Conservation (phyloP, 2,113 vertebrate genomes). For the Lagopus leucura region DNA sequence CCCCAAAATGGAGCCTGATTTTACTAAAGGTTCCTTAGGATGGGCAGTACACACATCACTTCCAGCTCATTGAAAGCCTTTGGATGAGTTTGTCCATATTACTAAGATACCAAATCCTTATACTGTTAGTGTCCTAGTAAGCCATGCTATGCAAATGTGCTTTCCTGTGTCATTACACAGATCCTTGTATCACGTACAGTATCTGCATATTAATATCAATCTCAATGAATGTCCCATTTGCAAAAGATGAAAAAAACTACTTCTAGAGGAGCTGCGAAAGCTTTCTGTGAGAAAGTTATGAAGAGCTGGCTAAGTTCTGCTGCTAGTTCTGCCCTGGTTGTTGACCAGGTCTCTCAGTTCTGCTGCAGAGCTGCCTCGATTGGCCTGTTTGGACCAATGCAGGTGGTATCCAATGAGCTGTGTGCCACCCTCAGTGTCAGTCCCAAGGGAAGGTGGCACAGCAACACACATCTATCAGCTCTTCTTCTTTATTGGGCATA, state of each 20-base stretch:
- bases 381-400: background rate
- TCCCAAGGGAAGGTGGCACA: background rate
- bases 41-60: background rate
- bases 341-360: background rate
- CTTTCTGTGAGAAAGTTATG: background rate
- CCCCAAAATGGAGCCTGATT: background rate
- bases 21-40: background rate
- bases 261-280: background rate
- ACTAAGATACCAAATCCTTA: too few relatives aligned
- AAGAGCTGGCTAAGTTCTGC: background rate
- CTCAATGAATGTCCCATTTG: background rate
- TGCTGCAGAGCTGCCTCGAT: background rate
- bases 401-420: background rate
- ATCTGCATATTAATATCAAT: background rate
- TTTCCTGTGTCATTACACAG: background rate
- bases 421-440: background rate
- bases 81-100: background rate
- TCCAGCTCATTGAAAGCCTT: background rate
- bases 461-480: background rate
- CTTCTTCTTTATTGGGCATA: background rate
- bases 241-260: background rate
- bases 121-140: background rate
- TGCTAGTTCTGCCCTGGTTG: background rate
- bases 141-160: background rate
- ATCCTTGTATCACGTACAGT: background rate